phyloP scores from a whole-genome alignment of 2,797 vertebrate genomes.

The Sebastiscus albofasciatus region DNA sequence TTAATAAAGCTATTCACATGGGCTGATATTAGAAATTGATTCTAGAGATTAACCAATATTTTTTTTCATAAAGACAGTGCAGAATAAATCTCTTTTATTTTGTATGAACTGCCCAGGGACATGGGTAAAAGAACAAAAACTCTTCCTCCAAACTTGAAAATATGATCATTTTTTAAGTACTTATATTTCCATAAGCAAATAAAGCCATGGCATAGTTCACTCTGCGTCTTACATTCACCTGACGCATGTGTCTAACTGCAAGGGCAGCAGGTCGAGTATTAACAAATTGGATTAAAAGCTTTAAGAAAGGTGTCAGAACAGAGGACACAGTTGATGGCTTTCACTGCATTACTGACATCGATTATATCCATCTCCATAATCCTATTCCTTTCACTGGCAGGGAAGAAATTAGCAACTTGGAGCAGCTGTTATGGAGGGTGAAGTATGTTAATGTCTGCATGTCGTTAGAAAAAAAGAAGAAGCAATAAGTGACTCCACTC shows the following conservation, averaged over 20 bases:
- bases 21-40: conserved; percentile 10
- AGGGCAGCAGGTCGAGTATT: conserved; percentile 78
- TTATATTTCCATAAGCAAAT: conserved; percentile 1
- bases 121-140: not conserved
- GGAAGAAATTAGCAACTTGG: conserved; percentile 2
- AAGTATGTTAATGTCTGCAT: not conserved
- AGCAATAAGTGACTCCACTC: conserved; percentile 43
- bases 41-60: not conserved
- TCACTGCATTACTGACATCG: conserved; percentile 74
- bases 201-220: not conserved
- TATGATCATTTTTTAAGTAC: not conserved
- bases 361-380: conserved; percentile 76
- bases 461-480: not conserved
- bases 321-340: conserved; percentile 77
- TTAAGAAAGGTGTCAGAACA: conserved; percentile 73
- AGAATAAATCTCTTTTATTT: not conserved
- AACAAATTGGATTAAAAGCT: conserved; percentile 78
- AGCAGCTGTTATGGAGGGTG: not conserved
- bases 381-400: conserved; percentile 53
- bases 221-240: conserved; percentile 32
- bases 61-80: conserved; percentile 3
- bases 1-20: conserved; percentile 34
- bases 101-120: not conserved
- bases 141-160: not conserved
- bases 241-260: conserved; percentile 67